phyloP scores from a whole-genome alignment of 2,113 vertebrate genomes.

The Galbula dea region DNA sequence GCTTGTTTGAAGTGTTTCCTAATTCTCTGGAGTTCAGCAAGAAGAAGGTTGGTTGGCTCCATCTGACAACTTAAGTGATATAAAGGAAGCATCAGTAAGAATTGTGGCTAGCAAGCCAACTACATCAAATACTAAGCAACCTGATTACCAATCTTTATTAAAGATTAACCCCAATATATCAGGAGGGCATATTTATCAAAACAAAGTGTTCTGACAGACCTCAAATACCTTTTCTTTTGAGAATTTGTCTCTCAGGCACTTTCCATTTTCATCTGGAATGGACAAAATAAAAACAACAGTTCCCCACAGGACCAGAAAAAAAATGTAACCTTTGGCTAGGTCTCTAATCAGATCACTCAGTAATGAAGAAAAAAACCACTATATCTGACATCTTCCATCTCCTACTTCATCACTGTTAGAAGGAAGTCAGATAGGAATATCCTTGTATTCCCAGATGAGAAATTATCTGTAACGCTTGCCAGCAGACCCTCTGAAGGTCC shows the following conservation, averaged over 20 bases:
- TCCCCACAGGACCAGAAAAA: not conserved
- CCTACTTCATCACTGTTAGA: not conserved
- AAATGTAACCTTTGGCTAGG: not conserved
- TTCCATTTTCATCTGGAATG: not conserved
- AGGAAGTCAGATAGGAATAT: not conserved
- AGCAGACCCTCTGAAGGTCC: not conserved
- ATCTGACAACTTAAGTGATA: not conserved
- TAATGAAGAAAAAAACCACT: not conserved
- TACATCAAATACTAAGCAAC: not conserved
- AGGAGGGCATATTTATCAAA: not conserved
- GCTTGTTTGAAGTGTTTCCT: not conserved
- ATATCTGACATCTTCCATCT: not conserved
- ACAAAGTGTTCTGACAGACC: constrained; percentile 1
- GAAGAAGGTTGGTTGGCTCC: not conserved
- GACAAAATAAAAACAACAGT: not conserved
- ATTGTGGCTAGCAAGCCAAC: not conserved
- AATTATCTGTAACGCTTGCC: not conserved
- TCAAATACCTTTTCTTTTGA: not conserved
- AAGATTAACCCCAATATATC: not conserved
- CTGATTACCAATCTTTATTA: not conserved
- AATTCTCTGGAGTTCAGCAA: not conserved
- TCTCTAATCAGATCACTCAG: not conserved
- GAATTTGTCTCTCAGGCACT: not conserved
- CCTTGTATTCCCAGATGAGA: not conserved
- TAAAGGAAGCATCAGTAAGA: not conserved